A percentile compares a stretch with the other conserved stretches of the same genome.
These are phyloP conservation scores for Pyrgus malvae DNA, from an alignment of 2,888 invertebrate species.

Conservation along the genomic window DNA sequence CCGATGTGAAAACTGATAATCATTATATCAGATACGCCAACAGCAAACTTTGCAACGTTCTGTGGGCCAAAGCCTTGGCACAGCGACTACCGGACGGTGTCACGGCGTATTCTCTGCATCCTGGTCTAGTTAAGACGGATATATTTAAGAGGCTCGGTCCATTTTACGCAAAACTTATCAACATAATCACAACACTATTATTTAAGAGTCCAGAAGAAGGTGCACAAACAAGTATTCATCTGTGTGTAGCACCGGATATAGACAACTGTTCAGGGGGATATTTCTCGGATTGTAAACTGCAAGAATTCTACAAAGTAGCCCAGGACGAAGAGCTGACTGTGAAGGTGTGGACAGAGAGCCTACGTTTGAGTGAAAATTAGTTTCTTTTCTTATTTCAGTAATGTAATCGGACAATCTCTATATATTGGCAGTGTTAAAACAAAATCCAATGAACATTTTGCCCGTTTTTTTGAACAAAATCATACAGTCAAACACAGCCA, in stretches of 20 bases:
- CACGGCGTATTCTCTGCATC: conserved; percentile 90
- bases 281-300: conserved; percentile 87
- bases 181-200: conserved; percentile 78
- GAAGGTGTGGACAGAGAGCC: conserved; percentile 86
- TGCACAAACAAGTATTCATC: conserved; percentile 88
- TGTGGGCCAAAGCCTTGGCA: conserved; percentile 63
- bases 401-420: too few species aligned
- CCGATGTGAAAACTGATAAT: not conserved
- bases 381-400: not conserved
- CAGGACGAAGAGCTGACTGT: conserved; percentile 85
- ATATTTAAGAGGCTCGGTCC: conserved; percentile 85
- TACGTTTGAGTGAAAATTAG: conserved; percentile 39
- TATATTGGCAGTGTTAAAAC: too few species aligned
- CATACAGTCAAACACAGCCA: too few species aligned
- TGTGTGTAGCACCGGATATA: conserved; percentile 87
- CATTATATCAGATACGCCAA: conserved; percentile 48
- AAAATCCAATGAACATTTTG: too few species aligned
- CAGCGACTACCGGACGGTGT: conserved; percentile 74
- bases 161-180: conserved; percentile 66
- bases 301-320: conserved; percentile 75
- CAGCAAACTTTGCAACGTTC: conserved; percentile 61
- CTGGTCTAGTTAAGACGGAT: conserved; percentile 89
- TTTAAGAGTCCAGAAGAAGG: conserved; percentile 88
- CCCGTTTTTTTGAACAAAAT: too few species aligned
- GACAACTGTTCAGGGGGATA: conserved; percentile 86